Base-by-base conservation (phyloP, 2,797 vertebrate genomes). In the Danionella dracula region DNA sequence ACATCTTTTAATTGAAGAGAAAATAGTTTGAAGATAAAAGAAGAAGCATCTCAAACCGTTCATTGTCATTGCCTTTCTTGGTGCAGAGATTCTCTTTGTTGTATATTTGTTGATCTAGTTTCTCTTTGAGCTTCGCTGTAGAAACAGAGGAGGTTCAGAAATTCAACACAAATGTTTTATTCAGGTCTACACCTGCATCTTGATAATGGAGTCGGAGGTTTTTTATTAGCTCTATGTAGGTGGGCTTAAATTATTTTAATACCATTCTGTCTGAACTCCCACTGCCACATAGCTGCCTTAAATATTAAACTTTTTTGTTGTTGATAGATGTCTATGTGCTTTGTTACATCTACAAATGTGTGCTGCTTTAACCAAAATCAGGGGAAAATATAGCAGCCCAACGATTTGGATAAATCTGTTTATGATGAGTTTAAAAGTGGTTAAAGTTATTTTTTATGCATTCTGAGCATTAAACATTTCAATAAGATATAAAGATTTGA, bases 241-340 rank as follows among this genome's bases (percentile, higher is more conserved):
- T 58, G 42, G 68, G 21, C 56, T 32, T 58, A 62, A 48, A 74
- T 70, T 63, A n/a, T n/a, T 49, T 57, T 1, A 38, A 68, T 70
- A 65, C 59, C 57, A 60, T 71, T 67, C 59, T 55, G 55, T 74
- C 44, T 29, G 40, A 78, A 76, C 67, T 53, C 48, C 50, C 54
- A 20, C 65, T 49, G n/a, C 50, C 31, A 53, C 41, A 16, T 31
- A 50, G 42, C 45, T 37, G 57, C 40, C 42, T 61, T 79, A 59
- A 68, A 75, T 58, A 60, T 53, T 53, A 16, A 66, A 61, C 37
- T 62, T 48, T 63, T 51, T 23, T 41, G 58, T 77, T 68, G 63
- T 53, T 61, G 66, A 71, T 70, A 57, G 48, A 70, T 68, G 54
- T n/a, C n/a, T n/a, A n/a, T n/a, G n/a, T n/a, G n/a, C n/a, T n/a